Conservation (phyloP, 1,140 invertebrate species). For the Argopecten irradians region DNA sequence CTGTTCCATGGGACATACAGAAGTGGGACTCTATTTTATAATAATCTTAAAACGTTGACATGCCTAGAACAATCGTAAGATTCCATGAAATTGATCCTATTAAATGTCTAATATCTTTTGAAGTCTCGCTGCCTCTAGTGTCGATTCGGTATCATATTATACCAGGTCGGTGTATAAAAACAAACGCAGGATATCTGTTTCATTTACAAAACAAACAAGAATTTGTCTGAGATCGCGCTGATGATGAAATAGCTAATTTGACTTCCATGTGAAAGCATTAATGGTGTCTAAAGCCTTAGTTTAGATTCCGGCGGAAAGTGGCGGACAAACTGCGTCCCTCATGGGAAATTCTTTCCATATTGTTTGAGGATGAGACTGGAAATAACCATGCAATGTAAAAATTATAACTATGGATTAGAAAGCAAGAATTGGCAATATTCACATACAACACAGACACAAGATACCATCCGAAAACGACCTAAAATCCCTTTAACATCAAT, state of each 20-base stretch:
- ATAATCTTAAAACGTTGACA: constrained; percentile 23
- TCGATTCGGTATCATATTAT: not conserved
- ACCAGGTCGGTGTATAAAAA: not conserved
- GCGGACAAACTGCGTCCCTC: not conserved
- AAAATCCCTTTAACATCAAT: too few species aligned
- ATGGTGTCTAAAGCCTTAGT: not conserved
- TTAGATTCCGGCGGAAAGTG: not conserved
- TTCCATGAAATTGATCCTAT: constrained; percentile 13
- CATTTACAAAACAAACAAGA: constrained; percentile 4
- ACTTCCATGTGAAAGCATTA: constrained; percentile 10
- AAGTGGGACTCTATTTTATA: constrained; percentile 7
- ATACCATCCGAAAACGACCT: too few species aligned
- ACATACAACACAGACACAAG: not conserved
- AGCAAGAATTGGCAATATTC: not conserved
- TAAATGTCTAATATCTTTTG: not conserved
- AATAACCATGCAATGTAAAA: not conserved
- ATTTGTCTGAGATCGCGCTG: not conserved
- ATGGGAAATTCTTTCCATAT: not conserved
- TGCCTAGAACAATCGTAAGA: not conserved
- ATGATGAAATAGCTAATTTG: constrained; percentile 11
- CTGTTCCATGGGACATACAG: not conserved
- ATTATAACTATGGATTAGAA: not conserved
- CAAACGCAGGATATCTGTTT: constrained; percentile 8
- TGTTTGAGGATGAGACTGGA: not conserved
- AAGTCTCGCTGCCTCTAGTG: not conserved